phyloP scores from a whole-genome alignment of 2,888 invertebrate genomes.

The Ophion slaviceki region DNA sequence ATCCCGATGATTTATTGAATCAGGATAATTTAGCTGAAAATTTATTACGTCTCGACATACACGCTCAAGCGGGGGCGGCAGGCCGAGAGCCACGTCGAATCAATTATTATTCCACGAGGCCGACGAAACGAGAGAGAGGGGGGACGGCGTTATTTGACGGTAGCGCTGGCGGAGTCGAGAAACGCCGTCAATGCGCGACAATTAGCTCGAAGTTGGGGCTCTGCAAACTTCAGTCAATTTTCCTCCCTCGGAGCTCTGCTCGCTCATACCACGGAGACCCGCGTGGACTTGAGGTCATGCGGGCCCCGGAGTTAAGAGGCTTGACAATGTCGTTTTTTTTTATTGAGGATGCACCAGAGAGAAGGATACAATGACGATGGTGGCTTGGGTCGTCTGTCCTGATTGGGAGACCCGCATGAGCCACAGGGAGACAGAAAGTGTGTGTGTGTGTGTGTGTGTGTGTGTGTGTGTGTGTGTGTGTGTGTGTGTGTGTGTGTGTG shows the following conservation, averaged over 20 bases:
- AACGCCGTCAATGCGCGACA: slow-evolving; percentile 17
- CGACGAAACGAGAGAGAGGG: too few relatives aligned
- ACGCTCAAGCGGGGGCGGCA: neutral
- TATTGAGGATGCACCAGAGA: slow-evolving; percentile 14
- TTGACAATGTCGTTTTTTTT: neutral
- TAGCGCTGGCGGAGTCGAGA: slow-evolving; percentile 19
- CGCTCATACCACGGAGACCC: neutral
- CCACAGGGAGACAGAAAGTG: neutral
- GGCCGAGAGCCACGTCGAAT: neutral
- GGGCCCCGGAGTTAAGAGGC: slow-evolving; percentile 21
- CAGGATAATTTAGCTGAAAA: slow-evolving; percentile 27
- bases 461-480: too few relatives aligned
- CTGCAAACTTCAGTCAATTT: slow-evolving; percentile 33
- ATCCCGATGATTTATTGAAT: slow-evolving; percentile 41
- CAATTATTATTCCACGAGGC: slow-evolving; percentile 13
- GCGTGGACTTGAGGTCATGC: slow-evolving; percentile 25
- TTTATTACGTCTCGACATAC: slow-evolving; percentile 34
- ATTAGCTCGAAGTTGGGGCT: slow-evolving; percentile 43
- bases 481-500: too few relatives aligned
- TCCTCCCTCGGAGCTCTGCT: neutral
- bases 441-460: too few relatives aligned
- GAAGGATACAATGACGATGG: slow-evolving; percentile 3
- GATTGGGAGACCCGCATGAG: slow-evolving; percentile 33
- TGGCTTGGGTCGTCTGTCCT: slow-evolving; percentile 24
- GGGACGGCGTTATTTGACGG: neutral